These are phyloP conservation scores for Papilio dardanus DNA, from an alignment of 1,140 invertebrate species.

Conservation along the genomic window DNA sequence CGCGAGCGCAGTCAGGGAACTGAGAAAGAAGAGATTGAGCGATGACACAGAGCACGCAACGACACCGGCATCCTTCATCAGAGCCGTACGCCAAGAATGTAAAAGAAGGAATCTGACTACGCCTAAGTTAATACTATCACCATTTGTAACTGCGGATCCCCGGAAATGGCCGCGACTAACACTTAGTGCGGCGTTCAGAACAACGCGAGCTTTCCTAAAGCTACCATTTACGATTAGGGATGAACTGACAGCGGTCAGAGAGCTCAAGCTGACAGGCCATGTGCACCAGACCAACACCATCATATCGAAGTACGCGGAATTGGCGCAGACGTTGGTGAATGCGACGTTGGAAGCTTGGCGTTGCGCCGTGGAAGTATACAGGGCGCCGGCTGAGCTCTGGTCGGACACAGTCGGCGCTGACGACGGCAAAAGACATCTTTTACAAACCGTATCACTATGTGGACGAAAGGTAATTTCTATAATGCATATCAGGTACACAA, in stretches of 20 bases:
- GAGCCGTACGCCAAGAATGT: constrained; percentile 74
- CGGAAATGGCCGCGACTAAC: constrained; percentile 71
- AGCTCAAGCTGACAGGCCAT: constrained; percentile 61
- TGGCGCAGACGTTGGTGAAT: constrained; percentile 61
- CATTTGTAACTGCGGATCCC: constrained; percentile 71
- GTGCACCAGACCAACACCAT: constrained; percentile 60
- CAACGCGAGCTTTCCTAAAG: constrained; percentile 52
- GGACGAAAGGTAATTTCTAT: constrained; percentile 84
- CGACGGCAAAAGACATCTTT: constrained; percentile 80
- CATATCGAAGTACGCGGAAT: constrained; percentile 71
- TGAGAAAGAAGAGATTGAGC: constrained; percentile 69
- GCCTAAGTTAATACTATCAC: constrained; percentile 70
- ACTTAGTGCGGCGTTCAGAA: constrained; percentile 47
- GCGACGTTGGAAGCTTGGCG: constrained; percentile 59
- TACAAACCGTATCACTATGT: constrained; percentile 88
- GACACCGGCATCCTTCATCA: constrained; percentile 58
- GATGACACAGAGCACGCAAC: constrained; percentile 50
- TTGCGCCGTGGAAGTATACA: constrained; percentile 59
- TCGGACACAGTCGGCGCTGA: constrained; percentile 64
- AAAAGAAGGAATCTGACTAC: constrained; percentile 76
- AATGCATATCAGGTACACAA: not conserved
- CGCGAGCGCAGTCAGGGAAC: constrained; percentile 84
- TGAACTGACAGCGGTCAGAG: constrained; percentile 64
- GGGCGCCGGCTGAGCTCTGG: constrained; percentile 69
- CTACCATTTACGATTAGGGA: constrained; percentile 60